Evolutionary conservation across 1,140 invertebrate species (phyloP).

Genomic region (Calliphora vicina): DNA sequence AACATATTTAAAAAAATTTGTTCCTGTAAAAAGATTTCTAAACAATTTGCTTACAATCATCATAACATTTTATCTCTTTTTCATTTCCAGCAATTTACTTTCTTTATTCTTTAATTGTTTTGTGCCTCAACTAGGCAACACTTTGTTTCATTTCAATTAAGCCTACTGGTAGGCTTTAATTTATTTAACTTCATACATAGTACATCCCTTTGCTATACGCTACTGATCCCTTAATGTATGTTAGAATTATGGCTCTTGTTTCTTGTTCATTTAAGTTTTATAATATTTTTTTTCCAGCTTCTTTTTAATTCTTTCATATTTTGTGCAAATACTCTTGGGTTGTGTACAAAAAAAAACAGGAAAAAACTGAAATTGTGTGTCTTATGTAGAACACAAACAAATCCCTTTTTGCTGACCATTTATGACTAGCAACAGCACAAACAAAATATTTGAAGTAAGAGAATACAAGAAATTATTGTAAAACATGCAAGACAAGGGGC

Average conservation of each 20-base stretch:
- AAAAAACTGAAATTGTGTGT: background rate
- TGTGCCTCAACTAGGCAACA: no score
- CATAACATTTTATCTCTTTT: no score
- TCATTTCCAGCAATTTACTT: no score
- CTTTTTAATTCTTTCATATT: background rate
- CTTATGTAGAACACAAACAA: background rate
- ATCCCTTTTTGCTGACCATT: constrained; percentile 14
- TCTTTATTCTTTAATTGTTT: no score
- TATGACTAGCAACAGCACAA: background rate
- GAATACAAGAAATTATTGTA: background rate
- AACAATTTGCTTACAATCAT: no score
- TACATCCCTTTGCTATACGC: background rate
- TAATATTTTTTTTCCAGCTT: background rate
- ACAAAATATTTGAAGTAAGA: background rate
- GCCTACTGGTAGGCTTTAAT: background rate
- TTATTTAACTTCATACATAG: no score
- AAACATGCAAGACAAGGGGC: background rate
- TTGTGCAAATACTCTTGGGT: background rate
- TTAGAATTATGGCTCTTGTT: background rate
- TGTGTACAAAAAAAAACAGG: background rate
- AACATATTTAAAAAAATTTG: no score
- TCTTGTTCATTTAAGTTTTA: constrained; percentile 14
- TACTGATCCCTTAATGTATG: background rate
- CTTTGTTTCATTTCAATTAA: no score
- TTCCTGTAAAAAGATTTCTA: no score